A percentile compares a stretch with the other conserved stretches of the same genome.
Conservation (phyloP, 2,888 invertebrate genomes). For the Schizaphis graminum region DNA sequence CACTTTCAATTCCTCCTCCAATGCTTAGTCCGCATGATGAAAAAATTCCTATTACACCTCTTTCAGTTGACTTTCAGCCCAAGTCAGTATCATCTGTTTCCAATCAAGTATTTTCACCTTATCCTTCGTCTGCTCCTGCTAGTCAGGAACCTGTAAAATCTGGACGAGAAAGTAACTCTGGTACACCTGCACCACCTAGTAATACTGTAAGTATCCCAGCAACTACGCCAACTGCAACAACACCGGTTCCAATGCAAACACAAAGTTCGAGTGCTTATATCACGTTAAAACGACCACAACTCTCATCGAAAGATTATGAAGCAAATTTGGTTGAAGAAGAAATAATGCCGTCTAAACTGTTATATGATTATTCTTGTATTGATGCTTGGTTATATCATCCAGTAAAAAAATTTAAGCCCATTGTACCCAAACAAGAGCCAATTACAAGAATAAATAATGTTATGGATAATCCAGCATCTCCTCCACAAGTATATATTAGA, state of each 20-base stretch:
- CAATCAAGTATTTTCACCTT: slow-evolving; percentile 70
- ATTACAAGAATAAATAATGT: slow-evolving; percentile 62
- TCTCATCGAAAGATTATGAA: slow-evolving; percentile 84
- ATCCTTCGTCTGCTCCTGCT: slow-evolving; percentile 65
- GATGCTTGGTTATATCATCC: slow-evolving; percentile 93
- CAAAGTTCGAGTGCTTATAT: slow-evolving; percentile 59
- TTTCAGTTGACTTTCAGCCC: slow-evolving; percentile 71
- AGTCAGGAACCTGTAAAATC: slow-evolving; percentile 62
- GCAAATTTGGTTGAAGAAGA: slow-evolving; percentile 85
- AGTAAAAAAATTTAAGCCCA: slow-evolving; percentile 86
- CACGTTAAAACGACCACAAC: slow-evolving; percentile 80
- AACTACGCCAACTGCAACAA: slow-evolving; percentile 53
- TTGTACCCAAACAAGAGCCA: slow-evolving; percentile 67
- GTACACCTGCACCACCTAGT: slow-evolving; percentile 56
- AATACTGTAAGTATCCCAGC: slow-evolving; percentile 56
- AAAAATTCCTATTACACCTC: slow-evolving; percentile 70
- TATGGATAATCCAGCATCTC: slow-evolving; percentile 50
- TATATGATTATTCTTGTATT: slow-evolving; percentile 90
- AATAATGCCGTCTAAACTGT: slow-evolving; percentile 79
- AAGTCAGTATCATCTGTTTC: slow-evolving; percentile 71
- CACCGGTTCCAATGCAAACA: slow-evolving; percentile 43
- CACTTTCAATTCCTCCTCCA: slow-evolving; percentile 72
- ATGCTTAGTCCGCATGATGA: slow-evolving; percentile 68
- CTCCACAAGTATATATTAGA: slow-evolving; percentile 63
- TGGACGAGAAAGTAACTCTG: slow-evolving; percentile 60